Evolutionary conservation across 2,888 invertebrate genomes (phyloP), one percentile per base, ranked within the genome.

Genomic region (Erebia ligea): DNA sequence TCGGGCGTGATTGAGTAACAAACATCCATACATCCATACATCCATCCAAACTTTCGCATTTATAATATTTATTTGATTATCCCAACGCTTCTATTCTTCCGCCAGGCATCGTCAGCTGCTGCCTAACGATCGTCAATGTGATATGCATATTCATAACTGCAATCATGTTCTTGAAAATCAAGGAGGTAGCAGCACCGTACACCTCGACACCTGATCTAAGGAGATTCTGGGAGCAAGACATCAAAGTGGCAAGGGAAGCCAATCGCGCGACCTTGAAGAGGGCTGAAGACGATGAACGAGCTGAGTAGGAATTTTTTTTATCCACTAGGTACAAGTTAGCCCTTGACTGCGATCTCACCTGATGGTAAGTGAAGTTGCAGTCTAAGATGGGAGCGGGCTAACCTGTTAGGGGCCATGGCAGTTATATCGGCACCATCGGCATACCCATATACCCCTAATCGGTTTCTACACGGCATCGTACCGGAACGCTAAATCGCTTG

Each of bases 131-230:
- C 65, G 94, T 98, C 50, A 98, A 98, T 86, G 97, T 98, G 73
- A 94, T 96, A 81, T 97, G 97, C 87, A 97, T 98, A 82, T 96
- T 97, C 84, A 94, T 96, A 78, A 96, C 97, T 66, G 97, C 97
- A 2, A 95, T 97, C 78, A 94, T 97, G 75, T 96, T 97, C 73
- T 89, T 97, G 65, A 97, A 97, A 95, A 96, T 97, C 76, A 97
- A 97, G 85, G 97, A 97, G 88, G 97, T 97, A 10, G 96, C 96
- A 0, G 97, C 97, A 66, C 97, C 97, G 0, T 96, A 96, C 79
- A 96, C 96, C 0, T 96, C 96, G 0, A 96, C 96, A 73, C 95
- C 96, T 34, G 96, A 96, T 80, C 90, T 97, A 65, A 94, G 96
- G 76, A 91, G 96, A 77, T 97, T 97, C 86, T 97, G 97, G 97